Base-by-base conservation (phyloP, 2,888 invertebrate species). In the Lydus trimaculatus region DNA sequence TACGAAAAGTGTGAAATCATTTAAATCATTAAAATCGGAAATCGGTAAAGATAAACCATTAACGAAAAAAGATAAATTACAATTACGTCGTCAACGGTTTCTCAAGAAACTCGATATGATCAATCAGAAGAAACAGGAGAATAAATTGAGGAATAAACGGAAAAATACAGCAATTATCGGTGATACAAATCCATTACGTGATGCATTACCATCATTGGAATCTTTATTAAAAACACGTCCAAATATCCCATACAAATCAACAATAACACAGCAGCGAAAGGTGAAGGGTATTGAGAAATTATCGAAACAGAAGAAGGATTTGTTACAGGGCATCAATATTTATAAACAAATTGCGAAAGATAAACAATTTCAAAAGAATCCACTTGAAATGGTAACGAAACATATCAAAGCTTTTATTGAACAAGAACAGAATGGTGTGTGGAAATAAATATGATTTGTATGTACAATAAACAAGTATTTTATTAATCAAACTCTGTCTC, bases 121-220 rank as follows among this genome's bases (percentile, higher is more conserved):
- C 6, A 78, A 79, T 60, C 78, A 80, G 63, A 67, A 78, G 67
- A 81, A 81, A 65, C 79, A 81, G 64, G 76, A 82, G 64, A 63
- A 70, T 8, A 80, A 80, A 70, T 8, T 75, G 11, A 75, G 79
- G 28, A 75, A 79, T 13, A 83, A 82, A 63, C 72, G 79, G 31
- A 81, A 80, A 69, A 79, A 76, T 11, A 78, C 73, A 31, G 72
- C 77, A 1, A 70, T 83, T 61, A 78, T 80, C 48, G 82, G 82
- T 28, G 82, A 83, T 69, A 78, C 80, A 31, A 80, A 82, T 69
- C 77, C 81, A 13, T 72, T 84, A 33, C 78, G 72, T 61, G 84
- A 83, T 76, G 81, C 82, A 6, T 76, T 84, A 56, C 83, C 83
- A 7, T 81, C 81, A 8, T 74, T 84, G 52, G 81, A 83, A 65